phyloP scores from a whole-genome alignment of 2,888 invertebrate genomes.

The Mythimna ferrago region DNA sequence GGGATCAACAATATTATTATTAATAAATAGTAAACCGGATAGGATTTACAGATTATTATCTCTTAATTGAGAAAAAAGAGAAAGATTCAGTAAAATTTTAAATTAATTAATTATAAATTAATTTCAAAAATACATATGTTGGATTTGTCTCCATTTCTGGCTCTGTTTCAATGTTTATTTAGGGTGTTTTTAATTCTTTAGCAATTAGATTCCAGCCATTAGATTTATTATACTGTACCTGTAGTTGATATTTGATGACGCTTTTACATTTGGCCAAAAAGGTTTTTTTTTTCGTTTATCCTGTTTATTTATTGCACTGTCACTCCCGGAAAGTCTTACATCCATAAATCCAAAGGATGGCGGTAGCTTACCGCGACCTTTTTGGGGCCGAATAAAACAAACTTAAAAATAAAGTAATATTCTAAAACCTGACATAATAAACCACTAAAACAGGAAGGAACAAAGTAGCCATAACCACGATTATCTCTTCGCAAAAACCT shows the following conservation, averaged over 20 bases:
- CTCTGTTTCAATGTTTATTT: too few relatives aligned
- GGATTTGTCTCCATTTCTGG: too few relatives aligned
- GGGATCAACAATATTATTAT: too few relatives aligned
- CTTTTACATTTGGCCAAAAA: neutral
- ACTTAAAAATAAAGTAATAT: slow-evolving; percentile 14
- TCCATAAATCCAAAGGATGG: neutral
- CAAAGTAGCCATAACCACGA: slow-evolving; percentile 31
- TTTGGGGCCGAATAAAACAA: neutral
- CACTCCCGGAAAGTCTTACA: neutral
- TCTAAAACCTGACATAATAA: slow-evolving; percentile 6
- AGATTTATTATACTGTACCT: neutral
- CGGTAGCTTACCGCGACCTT: neutral
- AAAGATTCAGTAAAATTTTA: too few relatives aligned
- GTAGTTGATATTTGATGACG: neutral
- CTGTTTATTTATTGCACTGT: neutral
- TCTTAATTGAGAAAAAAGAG: too few relatives aligned
- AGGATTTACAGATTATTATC: too few relatives aligned
- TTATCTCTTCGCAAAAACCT: slow-evolving; percentile 49
- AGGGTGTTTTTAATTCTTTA: neutral
- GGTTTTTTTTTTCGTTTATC: neutral
- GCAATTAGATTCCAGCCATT: too few relatives aligned
- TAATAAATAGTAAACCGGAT: too few relatives aligned
- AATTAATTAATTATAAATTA: too few relatives aligned
- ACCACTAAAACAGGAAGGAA: slow-evolving; percentile 41
- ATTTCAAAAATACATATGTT: too few relatives aligned